These are phyloP conservation scores for Misgurnus anguillicaudatus DNA, from an alignment of 2,113 vertebrate genomes.

Conservation along the genomic window DNA sequence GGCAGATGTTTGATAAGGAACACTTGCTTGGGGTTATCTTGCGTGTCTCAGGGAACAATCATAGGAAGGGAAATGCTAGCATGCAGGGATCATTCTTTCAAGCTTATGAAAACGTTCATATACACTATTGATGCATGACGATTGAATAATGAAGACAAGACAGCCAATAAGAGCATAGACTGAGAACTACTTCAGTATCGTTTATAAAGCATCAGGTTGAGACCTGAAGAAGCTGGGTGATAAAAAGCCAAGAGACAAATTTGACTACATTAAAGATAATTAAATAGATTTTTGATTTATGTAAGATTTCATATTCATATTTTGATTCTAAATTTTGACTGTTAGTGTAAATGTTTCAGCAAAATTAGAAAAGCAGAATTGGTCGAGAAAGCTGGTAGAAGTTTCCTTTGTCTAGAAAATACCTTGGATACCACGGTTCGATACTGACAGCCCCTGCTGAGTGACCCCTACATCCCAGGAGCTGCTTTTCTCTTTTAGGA, in stretches of 20 bases:
- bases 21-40: conserved; percentile 17
- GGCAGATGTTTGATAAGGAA: conserved; percentile 1
- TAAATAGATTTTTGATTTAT: no score
- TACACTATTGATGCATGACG: no score
- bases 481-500: conserved; percentile 41
- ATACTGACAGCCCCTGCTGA: conserved; percentile 36
- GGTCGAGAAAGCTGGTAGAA: conserved; percentile 25
- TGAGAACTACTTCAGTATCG: no score
- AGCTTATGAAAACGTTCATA: neutral
- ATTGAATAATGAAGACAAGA: no score
- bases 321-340: no score
- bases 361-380: neutral
- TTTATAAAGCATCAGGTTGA: no score
- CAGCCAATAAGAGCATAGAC: no score
- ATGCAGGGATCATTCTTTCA: conserved; percentile 7
- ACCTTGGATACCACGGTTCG: conserved; percentile 35
- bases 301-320: no score
- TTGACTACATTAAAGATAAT: no score
- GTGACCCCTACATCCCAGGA: conserved; percentile 15
- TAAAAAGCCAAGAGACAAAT: no score
- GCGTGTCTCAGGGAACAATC: neutral
- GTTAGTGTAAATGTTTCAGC: neutral
- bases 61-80: neutral
- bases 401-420: conserved; percentile 43
- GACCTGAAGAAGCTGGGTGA: no score